These are phyloP conservation scores for Toxostoma redivivum DNA, from an alignment of 2,113 vertebrate species.

Conservation along the genomic window DNA sequence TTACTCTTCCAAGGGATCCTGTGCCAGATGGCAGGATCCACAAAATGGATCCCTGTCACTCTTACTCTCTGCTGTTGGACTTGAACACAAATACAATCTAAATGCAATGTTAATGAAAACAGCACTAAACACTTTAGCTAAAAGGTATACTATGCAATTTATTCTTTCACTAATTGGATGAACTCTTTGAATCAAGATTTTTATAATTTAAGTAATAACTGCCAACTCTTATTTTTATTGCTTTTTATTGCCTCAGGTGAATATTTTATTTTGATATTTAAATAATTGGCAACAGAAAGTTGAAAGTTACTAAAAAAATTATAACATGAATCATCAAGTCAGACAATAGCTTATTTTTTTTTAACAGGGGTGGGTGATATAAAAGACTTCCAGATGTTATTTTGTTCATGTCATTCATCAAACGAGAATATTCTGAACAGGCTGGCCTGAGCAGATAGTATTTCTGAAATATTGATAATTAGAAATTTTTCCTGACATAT, in stretches of 20 bases:
- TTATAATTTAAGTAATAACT: neutral
- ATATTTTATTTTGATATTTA: constrained; percentile 16
- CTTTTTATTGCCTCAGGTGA: neutral
- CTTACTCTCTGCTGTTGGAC: neutral
- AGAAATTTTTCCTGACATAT: neutral
- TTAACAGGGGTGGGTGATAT: neutral
- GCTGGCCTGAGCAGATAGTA: neutral
- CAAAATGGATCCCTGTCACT: neutral
- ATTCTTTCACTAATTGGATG: neutral
- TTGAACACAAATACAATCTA: neutral
- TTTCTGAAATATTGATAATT: neutral
- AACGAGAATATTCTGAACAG: neutral
- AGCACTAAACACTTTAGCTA: neutral
- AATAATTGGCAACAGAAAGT: constrained; percentile 22
- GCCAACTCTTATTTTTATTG: constrained; percentile 1
- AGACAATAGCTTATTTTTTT: neutral
- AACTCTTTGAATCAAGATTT: neutral
- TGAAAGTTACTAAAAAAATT: constrained; percentile 21
- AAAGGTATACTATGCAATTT: neutral
- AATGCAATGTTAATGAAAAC: neutral
- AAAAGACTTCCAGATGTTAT: neutral
- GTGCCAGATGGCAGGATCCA: neutral
- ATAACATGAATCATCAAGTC: neutral
- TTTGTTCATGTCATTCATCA: neutral
- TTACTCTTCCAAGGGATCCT: neutral